Base-by-base conservation (phyloP, 1,140 invertebrate genomes). In the Bombus waltoni region DNA sequence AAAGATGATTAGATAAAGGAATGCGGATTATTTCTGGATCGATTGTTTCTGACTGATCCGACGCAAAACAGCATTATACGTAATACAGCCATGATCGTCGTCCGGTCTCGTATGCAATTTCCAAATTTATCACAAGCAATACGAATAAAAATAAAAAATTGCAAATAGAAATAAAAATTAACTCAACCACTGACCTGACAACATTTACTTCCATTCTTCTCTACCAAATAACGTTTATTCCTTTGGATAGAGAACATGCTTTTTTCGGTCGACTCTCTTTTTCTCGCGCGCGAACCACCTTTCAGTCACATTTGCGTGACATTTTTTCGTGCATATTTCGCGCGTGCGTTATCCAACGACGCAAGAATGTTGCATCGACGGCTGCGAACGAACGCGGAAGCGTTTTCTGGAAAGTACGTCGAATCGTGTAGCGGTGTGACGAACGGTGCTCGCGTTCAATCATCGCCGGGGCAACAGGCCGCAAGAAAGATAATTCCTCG, bases 401-500 rank as follows among this genome's bases (percentile, higher is more conserved):
- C 82, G 42, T 62, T 77, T 42, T 68, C 18, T 38, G 6, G 32
- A 44, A 44, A 74, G 28, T 32, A 38, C 25, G 32, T 38, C 35
- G 53, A 78, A 78, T 28, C n/a, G 44, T 13, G 81, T 53, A 76
- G 59, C 76, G 66, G 25, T 53, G 47, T 53, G 74, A 75, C 32
- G 72, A 85, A 81, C 83, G 77, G 65, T 86, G 77, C 57, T 22
- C 74, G 66, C 38, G 25, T 40, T 68, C 75, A 86, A 84, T 83
- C 38, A 77, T 77, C 32, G 47, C 32, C 10, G 18, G 44, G 18
- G 62, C 62, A 68, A 25, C 66, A 18, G 66, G 35, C 35, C 35
- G 18, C 35, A 89, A 90, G 89, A 88, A 88, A 59, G 76, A 66
- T 84, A 71, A 84, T 87, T 81, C 68, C 47, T 84, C 81, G 83